Base-by-base conservation (phyloP, 2,113 vertebrate genomes). In the Toxostoma redivivum region DNA sequence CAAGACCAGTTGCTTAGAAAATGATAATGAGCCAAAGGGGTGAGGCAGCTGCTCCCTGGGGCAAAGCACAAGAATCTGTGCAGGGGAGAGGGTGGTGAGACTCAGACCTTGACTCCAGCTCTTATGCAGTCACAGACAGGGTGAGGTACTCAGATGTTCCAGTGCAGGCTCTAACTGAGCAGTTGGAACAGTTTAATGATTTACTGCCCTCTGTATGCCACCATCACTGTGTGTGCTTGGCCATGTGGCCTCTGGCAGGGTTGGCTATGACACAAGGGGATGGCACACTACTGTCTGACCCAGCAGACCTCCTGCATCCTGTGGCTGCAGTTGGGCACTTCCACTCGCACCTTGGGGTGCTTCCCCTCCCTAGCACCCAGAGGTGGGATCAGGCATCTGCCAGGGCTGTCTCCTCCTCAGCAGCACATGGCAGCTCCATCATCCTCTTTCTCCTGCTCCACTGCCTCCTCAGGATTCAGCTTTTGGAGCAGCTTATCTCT, bases 261-360 rank as follows among this genome's bases (percentile, higher is more conserved):
- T 64, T 69, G 37, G 44, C 44, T 58, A 44, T 1, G 2, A 24
- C 15, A 44, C 3, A 5, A 31, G 73, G n/a, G 42, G 12, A 33
- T 0, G 1, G 33, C 30, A 40, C 53, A 23, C 48, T 0, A 0
- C 53, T n/a, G 31, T 57, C 16, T 35, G 48, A 9, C 71, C n/a
- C 58, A 33, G 40, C 40, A 60, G 19, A 40, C 11, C n/a, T 81
- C 28, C n/a, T 50, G 37, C 13, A 5, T 30, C 50, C 70, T 2
- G 0, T 0, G 0, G 16, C 44, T 0, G 0, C 62, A 73, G 45
- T 15, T 37, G 24, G 27, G 37, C 0, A 7, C 53, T 90, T 48
- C 74, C 20, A 23, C n/a, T 78, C 0, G 0, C 11, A 9, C 19
- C 33, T 82, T 0, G 0, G 44, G 30, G 9, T 60, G 35, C n/a